phyloP scores from a whole-genome alignment of 2,113 vertebrate genomes.

The human (Homo sapiens) region GRCh38 chr9:31257001-31257500 shows the following conservation, averaged over 20 bases:
- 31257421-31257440: not conserved
- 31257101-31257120: not conserved
- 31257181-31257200: not conserved
- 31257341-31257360: not conserved
- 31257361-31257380: not conserved
- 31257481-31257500: not conserved
- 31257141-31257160: not conserved
- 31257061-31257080: not conserved
- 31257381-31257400: constrained; percentile 28
- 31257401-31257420: not conserved
- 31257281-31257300: not conserved
- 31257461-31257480: not conserved
- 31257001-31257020: not conserved
- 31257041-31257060: not conserved
- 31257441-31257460: not conserved
- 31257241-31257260: not conserved
- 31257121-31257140: not conserved
- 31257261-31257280: not conserved
- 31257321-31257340: not conserved
- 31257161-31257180: not conserved
- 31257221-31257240: not conserved
- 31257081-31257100: not conserved
- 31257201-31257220: not conserved
- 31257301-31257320: not conserved
- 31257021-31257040: not conserved